These are phyloP conservation scores for Odontamblyopus lacepedii DNA, from an alignment of 2,797 vertebrate species.

Conservation along the genomic window DNA sequence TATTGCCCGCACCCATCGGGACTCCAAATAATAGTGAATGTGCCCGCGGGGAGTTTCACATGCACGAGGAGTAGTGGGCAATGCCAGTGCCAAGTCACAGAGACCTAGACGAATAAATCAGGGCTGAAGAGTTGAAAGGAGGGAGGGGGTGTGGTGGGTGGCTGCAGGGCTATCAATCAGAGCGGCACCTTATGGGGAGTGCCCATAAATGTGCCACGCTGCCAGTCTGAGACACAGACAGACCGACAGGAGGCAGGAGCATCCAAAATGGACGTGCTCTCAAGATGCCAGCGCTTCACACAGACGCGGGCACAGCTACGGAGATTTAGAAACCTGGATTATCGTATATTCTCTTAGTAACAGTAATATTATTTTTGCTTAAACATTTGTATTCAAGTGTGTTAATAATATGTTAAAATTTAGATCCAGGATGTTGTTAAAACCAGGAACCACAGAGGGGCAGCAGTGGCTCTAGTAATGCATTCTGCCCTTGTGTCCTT, in stretches of 20 bases:
- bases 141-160: constrained; percentile 60
- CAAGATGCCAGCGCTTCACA: constrained; percentile 50
- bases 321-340: constrained; percentile 1
- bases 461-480: too few species aligned
- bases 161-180: constrained; percentile 72
- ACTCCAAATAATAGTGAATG: constrained; percentile 71
- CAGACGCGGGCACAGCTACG: constrained; percentile 19
- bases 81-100: constrained; percentile 74
- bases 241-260: constrained; percentile 11
- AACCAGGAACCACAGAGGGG: too few species aligned
- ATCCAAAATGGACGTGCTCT: constrained; percentile 55
- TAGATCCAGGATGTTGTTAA: too few species aligned
- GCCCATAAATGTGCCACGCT: constrained; percentile 70
- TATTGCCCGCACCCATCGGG: constrained; percentile 65
- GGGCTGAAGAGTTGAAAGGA: constrained; percentile 57
- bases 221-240: constrained; percentile 56
- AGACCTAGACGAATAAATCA: constrained; percentile 76
- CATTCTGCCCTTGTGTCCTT: too few species aligned
- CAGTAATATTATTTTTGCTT: too few species aligned
- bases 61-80: constrained; percentile 63
- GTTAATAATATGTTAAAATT: constrained; percentile 16
- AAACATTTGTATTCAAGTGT: too few species aligned
- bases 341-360: too few species aligned
- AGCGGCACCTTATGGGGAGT: constrained; percentile 70
- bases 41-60: constrained; percentile 68